Percentiles rank a stretch among this genome's conserved stretches.
These are phyloP conservation scores for Scomber scombrus DNA, from an alignment of 2,113 vertebrate species.

Conservation along the genomic window DNA sequence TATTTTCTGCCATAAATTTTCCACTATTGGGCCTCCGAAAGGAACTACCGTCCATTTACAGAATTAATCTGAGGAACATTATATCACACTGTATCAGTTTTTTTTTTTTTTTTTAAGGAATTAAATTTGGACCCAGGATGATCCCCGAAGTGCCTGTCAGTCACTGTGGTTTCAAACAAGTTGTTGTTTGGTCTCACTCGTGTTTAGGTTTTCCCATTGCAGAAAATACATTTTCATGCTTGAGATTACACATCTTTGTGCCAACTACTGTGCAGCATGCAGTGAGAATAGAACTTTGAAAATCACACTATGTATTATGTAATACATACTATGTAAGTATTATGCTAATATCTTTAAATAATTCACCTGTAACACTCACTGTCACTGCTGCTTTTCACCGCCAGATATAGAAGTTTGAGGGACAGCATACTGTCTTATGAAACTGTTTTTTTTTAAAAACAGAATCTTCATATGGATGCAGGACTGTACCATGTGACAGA, in stretches of 20 bases:
- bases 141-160: neutral
- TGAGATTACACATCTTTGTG: neutral
- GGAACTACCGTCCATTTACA: neutral
- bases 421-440: neutral
- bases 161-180: neutral
- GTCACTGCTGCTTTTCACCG: neutral
- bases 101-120: neutral
- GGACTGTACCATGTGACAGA: neutral
- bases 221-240: neutral
- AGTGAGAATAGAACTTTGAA: no score
- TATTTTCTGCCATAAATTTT: neutral
- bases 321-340: no score
- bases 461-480: no score
- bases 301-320: no score
- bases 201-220: neutral
- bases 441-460: neutral
- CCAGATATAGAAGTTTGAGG: constrained; percentile 2
- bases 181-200: neutral
- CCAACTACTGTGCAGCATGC: neutral
- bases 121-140: neutral
- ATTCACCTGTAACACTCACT: neutral
- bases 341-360: neutral
- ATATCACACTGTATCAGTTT: neutral
- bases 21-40: neutral
- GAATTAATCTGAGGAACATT: neutral